Evolutionary conservation across 1,140 invertebrate genomes (phyloP).

Genomic region (Drosophila virilis): DNA sequence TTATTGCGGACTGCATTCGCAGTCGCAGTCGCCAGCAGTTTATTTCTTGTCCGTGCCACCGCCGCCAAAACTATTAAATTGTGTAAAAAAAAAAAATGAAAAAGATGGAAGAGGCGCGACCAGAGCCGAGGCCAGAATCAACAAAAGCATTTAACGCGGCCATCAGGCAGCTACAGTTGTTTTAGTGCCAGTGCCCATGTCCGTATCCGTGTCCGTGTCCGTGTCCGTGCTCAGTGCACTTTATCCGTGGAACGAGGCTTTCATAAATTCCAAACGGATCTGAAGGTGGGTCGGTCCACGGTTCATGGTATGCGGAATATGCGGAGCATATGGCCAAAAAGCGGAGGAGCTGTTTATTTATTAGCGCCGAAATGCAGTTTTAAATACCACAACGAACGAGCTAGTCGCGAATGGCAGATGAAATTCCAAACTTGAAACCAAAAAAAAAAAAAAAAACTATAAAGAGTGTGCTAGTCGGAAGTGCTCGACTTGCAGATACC

Average conservation of each 20-base stretch:
- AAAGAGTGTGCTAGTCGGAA: too few species aligned
- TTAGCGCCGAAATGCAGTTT: conserved; percentile 73
- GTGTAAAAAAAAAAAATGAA: conserved; percentile 28
- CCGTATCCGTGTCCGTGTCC: neutral
- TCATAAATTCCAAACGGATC: conserved; percentile 69
- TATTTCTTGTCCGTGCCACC: conserved; percentile 58
- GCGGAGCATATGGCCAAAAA: conserved; percentile 33
- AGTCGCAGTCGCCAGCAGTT: conserved; percentile 63
- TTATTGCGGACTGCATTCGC: conserved; percentile 77
- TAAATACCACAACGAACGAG: conserved; percentile 55
- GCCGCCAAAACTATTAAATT: conserved; percentile 76
- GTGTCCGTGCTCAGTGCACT: conserved; percentile 35
- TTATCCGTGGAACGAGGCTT: conserved; percentile 51
- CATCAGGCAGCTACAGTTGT: conserved; percentile 76
- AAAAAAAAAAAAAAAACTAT: conserved; percentile 7
- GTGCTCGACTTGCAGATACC: too few species aligned
- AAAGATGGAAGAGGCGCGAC: neutral
- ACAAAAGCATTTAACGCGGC: conserved; percentile 80
- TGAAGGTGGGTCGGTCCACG: neutral
- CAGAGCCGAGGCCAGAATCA: conserved; percentile 66
- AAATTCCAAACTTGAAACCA: conserved; percentile 16
- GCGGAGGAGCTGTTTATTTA: conserved; percentile 62
- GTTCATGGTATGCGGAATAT: conserved; percentile 1
- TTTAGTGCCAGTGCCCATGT: conserved; percentile 46
- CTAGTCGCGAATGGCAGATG: conserved; percentile 26